These are phyloP conservation scores for Hydropsyche betteni DNA, from an alignment of 2,888 invertebrate species.

Conservation along the genomic window DNA sequence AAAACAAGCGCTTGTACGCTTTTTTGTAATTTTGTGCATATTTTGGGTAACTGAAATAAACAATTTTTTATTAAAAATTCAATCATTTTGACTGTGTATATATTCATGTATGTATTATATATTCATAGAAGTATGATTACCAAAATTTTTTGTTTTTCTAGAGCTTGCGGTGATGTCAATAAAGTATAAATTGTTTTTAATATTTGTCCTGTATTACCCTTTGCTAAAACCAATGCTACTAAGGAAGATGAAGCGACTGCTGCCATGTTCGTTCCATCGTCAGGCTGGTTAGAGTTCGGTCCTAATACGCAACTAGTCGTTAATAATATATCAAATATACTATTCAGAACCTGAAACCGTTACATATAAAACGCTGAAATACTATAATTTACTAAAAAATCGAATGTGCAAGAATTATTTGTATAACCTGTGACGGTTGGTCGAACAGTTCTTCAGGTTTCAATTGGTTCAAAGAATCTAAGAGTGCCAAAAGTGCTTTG, in stretches of 20 bases:
- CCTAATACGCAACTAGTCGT: constrained; percentile 81
- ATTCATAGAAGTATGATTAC: constrained; percentile 59
- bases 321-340: constrained; percentile 83
- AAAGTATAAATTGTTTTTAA: constrained; percentile 87
- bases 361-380: too few relatives aligned
- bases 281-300: constrained; percentile 67
- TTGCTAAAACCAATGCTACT: constrained; percentile 89
- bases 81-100: constrained; percentile 7
- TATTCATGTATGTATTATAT: too few relatives aligned
- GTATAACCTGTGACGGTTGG: constrained; percentile 77
- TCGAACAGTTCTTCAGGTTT: constrained; percentile 84
- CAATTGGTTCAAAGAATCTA: constrained; percentile 92
- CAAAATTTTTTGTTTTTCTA: constrained; percentile 83
- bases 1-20: constrained; percentile 89
- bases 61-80: not conserved
- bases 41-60: constrained; percentile 77
- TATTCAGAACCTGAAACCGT: constrained; percentile 71
- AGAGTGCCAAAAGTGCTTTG: constrained; percentile 84
- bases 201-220: constrained; percentile 92
- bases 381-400: too few relatives aligned
- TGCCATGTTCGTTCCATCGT: constrained; percentile 77
- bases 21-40: constrained; percentile 84
- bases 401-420: too few relatives aligned
- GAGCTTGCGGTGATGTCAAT: constrained; percentile 81
- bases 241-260: constrained; percentile 92